Percentiles rank a stretch among this genome's conserved stretches.
Evolutionary conservation across 2,797 vertebrate species (phyloP).

Genomic region (Amazonetta brasiliensis): DNA sequence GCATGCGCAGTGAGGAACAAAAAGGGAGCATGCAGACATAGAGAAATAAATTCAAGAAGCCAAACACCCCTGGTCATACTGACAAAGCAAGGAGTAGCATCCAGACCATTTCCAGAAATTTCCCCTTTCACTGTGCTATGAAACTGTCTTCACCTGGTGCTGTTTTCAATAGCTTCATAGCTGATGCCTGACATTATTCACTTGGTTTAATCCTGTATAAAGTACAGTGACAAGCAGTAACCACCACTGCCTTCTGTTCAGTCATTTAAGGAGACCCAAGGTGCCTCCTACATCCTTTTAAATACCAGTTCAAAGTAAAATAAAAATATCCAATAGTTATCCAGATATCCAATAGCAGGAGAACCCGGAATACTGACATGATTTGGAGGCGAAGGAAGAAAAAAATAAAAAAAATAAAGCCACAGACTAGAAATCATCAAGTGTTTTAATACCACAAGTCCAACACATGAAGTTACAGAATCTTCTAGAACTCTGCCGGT

Average conservation of each 20-base stretch:
- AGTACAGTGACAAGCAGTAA: neutral
- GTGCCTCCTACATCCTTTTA: neutral
- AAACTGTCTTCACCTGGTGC: neutral
- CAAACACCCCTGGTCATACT: neutral
- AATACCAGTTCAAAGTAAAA: neutral
- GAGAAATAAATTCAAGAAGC: neutral
- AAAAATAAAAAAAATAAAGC: neutral
- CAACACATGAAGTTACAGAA: neutral
- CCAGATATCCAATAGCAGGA: neutral
- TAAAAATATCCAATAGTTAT: neutral
- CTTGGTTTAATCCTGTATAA: neutral
- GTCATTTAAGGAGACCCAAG: neutral
- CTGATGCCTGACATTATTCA: neutral
- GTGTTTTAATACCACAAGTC: neutral
- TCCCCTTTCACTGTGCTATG: neutral
- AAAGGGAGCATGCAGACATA: accelerated
- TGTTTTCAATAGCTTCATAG: neutral
- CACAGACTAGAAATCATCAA: neutral
- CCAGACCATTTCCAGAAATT: neutral
- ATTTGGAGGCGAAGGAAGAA: too few relatives aligned
- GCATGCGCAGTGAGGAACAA: accelerated
- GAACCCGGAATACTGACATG: neutral
- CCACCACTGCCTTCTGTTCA: neutral
- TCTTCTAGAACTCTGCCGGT: neutral
- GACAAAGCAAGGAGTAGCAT: neutral